A percentile compares a stretch with the other conserved stretches of the same genome.
Conservation (phyloP, 1,140 invertebrate genomes). For the Orius insidiosus region DNA sequence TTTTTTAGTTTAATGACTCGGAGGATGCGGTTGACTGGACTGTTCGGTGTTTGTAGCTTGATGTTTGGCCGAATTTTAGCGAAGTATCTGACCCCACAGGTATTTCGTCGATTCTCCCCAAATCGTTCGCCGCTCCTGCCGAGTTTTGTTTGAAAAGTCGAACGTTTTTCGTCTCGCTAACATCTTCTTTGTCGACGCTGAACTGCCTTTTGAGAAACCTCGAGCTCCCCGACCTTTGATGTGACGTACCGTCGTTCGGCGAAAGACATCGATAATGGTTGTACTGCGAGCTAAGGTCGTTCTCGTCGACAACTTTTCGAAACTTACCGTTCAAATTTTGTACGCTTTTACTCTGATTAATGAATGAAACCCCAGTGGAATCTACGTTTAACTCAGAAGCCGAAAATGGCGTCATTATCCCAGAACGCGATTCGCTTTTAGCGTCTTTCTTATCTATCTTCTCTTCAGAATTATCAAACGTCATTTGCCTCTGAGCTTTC, state of each 20-base stretch:
- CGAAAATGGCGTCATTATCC: slow-evolving; percentile 15
- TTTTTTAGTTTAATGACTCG: slow-evolving; percentile 15
- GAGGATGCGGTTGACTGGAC: slow-evolving; percentile 9
- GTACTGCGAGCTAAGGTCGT: slow-evolving; percentile 50
- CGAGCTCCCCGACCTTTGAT: slow-evolving; percentile 8
- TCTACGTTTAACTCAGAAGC: slow-evolving; percentile 17
- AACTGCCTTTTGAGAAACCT: slow-evolving; percentile 40
- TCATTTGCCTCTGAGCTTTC: slow-evolving; percentile 17
- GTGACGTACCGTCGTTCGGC: slow-evolving; percentile 36
- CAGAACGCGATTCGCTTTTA: slow-evolving; percentile 7
- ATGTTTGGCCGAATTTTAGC: slow-evolving; percentile 2
- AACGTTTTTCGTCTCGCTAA: slow-evolving; percentile 23
- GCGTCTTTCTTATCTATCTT: slow-evolving; percentile 4
- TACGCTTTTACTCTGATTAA: slow-evolving; percentile 22
- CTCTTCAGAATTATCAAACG: slow-evolving; percentile 14
- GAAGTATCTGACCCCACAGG: slow-evolving; percentile 2
- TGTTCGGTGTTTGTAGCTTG: slow-evolving; percentile 12
- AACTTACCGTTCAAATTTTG: slow-evolving; percentile 14
- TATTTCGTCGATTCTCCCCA: slow-evolving; percentile 49
- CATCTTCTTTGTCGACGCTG: slow-evolving; percentile 47
- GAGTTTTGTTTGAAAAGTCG: slow-evolving; percentile 49
- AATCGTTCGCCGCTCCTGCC: slow-evolving; percentile 44
- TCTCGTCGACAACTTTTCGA: slow-evolving; percentile 30
- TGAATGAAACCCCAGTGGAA: slow-evolving; percentile 24
- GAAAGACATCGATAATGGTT: slow-evolving; percentile 52